Evolutionary conservation across 1,140 invertebrate genomes (phyloP).

Genomic region (Araneus ventricosus): DNA sequence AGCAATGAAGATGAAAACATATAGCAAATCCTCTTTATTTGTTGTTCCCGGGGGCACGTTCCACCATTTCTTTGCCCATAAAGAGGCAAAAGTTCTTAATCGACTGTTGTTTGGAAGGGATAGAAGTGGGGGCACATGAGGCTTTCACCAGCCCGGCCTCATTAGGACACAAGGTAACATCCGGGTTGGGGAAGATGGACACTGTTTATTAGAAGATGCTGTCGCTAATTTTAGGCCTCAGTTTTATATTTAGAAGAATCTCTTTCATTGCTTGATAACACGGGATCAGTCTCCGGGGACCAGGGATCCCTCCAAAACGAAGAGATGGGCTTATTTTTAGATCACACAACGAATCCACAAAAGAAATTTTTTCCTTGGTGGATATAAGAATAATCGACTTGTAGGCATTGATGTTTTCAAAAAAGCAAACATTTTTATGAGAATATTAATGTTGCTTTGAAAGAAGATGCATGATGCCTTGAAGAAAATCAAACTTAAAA

Average conservation of each 20-base stretch:
- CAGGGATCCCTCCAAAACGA: too few species aligned
- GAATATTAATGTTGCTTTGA: too few species aligned
- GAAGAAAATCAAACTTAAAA: too few species aligned
- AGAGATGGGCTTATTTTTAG: too few species aligned
- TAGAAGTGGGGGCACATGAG: too few species aligned
- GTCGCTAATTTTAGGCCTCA: background rate
- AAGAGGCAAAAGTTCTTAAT: background rate
- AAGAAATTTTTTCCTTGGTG: too few species aligned
- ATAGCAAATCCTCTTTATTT: background rate
- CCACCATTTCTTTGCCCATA: background rate
- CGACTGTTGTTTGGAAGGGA: background rate
- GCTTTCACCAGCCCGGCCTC: background rate
- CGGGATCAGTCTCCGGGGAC: background rate
- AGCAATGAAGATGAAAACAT: background rate
- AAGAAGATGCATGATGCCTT: too few species aligned
- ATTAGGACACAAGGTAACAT: background rate
- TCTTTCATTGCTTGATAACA: slow-evolving; percentile 8
- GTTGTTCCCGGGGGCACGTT: background rate
- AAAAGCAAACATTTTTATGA: too few species aligned
- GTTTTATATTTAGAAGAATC: background rate
- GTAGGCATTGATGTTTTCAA: too few species aligned
- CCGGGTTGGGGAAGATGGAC: background rate
- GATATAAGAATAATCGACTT: too few species aligned
- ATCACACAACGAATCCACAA: too few species aligned
- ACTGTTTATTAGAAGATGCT: slow-evolving; percentile 22